Conservation (phyloP, 2,888 invertebrate genomes). For the Hartigia nigra region DNA sequence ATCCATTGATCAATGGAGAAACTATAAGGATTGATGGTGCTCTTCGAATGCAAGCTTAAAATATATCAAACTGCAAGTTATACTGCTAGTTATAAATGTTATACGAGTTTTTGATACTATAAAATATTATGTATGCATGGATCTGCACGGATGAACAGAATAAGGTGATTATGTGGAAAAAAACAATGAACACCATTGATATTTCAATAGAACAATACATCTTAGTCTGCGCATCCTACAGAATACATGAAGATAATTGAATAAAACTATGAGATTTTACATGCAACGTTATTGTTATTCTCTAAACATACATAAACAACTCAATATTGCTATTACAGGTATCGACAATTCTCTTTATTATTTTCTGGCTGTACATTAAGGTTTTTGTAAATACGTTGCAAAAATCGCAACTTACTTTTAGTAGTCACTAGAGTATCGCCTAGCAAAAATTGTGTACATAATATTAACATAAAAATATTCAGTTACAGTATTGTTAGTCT, state of each 20-base stretch:
- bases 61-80: background rate
- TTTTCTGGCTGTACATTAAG: constrained; percentile 59
- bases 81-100: too few species aligned
- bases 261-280: constrained; percentile 47
- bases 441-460: constrained; percentile 55
- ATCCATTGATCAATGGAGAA: constrained; percentile 72
- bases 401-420: constrained; percentile 52
- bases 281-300: constrained; percentile 63
- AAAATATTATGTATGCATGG: background rate
- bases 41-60: constrained; percentile 70
- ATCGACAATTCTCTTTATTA: constrained; percentile 58
- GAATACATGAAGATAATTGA: constrained; percentile 15
- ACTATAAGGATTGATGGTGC: constrained; percentile 72
- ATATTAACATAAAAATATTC: constrained; percentile 51
- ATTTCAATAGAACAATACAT: background rate
- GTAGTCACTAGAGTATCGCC: constrained; percentile 47
- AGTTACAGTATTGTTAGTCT: constrained; percentile 44
- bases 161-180: background rate
- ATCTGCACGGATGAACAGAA: background rate
- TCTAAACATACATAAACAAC: constrained; percentile 59
- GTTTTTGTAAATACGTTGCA: constrained; percentile 54
- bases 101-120: background rate
- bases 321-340: constrained; percentile 44
- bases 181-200: background rate
- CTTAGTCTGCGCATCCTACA: background rate